Percentiles rank a stretch among this genome's conserved stretches.
Evolutionary conservation across 2,113 vertebrate genomes (phyloP).

Genomic region (Arenaria interpres): DNA sequence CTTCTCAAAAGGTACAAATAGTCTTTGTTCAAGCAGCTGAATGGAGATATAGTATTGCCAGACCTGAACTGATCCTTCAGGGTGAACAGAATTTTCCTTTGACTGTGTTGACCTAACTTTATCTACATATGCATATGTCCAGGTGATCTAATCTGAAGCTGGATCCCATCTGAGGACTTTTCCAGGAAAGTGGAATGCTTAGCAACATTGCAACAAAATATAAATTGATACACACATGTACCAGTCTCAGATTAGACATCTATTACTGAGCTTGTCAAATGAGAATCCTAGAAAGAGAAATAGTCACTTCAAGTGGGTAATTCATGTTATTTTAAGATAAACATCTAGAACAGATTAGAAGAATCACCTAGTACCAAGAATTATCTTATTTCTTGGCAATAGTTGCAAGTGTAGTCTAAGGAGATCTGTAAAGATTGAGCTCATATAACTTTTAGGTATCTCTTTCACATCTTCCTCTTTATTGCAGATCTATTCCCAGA

Average conservation of each 20-base stretch:
- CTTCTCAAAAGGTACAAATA: background rate
- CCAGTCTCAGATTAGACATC: background rate
- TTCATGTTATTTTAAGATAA: background rate
- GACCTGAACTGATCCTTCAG: background rate
- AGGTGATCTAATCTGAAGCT: background rate
- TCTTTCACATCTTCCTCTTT: background rate
- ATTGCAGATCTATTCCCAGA: background rate
- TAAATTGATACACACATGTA: background rate
- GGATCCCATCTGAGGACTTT: background rate
- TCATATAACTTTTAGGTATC: background rate
- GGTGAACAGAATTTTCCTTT: background rate
- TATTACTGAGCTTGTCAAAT: background rate
- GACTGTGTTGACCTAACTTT: background rate
- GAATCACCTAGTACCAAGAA: background rate
- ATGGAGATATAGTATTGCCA: background rate
- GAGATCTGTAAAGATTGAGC: background rate
- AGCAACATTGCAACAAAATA: background rate
- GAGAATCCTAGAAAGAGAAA: background rate
- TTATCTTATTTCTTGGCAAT: background rate
- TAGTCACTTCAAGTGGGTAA: background rate
- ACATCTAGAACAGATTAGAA: background rate
- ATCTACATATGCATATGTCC: rapidly evolving
- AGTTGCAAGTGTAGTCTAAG: background rate
- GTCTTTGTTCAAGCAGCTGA: background rate
- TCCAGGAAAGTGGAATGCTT: background rate